A percentile compares a stretch with the other conserved stretches of the same genome.
These are phyloP conservation scores for Tetramorium simillimum DNA, from an alignment of 1,140 invertebrate species.

Conservation along the genomic window DNA sequence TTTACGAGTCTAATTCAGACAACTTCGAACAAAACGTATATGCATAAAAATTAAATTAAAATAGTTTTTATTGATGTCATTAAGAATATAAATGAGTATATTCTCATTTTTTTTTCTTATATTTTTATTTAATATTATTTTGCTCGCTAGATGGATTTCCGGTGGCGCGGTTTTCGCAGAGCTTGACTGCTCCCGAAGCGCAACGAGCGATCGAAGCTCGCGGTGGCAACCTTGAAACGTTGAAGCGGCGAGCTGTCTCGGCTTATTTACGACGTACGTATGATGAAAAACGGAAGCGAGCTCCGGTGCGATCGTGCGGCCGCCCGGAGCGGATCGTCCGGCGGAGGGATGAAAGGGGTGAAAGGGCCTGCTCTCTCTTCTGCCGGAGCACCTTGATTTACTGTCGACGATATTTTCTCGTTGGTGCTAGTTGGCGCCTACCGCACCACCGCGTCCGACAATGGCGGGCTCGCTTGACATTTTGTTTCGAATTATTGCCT, in stretches of 20 bases:
- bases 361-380: constrained; percentile 72
- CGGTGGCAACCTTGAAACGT: constrained; percentile 51
- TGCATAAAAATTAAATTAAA: neutral
- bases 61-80: neutral
- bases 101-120: neutral
- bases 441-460: constrained; percentile 81
- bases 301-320: constrained; percentile 65
- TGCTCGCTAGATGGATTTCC: neutral
- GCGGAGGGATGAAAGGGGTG: constrained; percentile 61
- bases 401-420: constrained; percentile 82
- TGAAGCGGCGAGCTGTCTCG: constrained; percentile 13
- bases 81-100: neutral
- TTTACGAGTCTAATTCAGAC: neutral
- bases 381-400: constrained; percentile 82
- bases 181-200: neutral
- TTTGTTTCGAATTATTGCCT: constrained; percentile 83
- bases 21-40: neutral
- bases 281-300: constrained; percentile 79
- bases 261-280: constrained; percentile 70
- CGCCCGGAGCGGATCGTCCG: constrained; percentile 61
- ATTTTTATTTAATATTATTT: neutral
- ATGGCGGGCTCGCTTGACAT: constrained; percentile 81
- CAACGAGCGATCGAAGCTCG: constrained; percentile 17
- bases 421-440: constrained; percentile 81
- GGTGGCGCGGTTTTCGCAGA: neutral